Evolutionary conservation across 2,888 invertebrate species (phyloP).

Genomic region (Chymomyza fuscimana): DNA sequence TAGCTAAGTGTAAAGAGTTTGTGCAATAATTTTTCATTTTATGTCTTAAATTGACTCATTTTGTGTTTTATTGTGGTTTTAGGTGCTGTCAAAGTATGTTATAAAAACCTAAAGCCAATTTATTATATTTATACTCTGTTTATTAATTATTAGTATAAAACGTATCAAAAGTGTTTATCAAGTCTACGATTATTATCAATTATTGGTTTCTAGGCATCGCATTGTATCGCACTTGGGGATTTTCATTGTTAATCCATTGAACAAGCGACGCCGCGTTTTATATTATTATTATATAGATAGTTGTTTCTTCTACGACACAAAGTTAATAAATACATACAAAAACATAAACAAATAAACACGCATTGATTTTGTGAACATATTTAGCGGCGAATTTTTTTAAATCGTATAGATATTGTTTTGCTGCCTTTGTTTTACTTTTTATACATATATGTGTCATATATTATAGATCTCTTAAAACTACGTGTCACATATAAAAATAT

Average conservation of each 20-base stretch:
- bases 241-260: slow-evolving; percentile 43
- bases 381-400: slow-evolving; percentile 31
- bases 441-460: slow-evolving; percentile 54
- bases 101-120: slow-evolving; percentile 6
- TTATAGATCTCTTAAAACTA: slow-evolving; percentile 64
- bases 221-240: slow-evolving; percentile 2
- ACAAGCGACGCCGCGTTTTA: slow-evolving; percentile 28
- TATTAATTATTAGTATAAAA: slow-evolving; percentile 69
- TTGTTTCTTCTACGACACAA: slow-evolving; percentile 1
- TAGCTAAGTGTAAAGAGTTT: neutral
- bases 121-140: slow-evolving; percentile 43
- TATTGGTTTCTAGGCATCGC: slow-evolving; percentile 51
- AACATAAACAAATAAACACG: slow-evolving; percentile 48
- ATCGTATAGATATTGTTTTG: slow-evolving; percentile 35
- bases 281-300: slow-evolving; percentile 25
- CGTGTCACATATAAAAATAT: slow-evolving; percentile 70
- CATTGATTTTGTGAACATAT: slow-evolving; percentile 30
- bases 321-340: slow-evolving; percentile 39
- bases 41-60: neutral
- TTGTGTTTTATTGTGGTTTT: neutral
- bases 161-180: slow-evolving; percentile 71
- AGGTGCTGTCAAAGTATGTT: slow-evolving; percentile 30
- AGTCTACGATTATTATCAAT: slow-evolving; percentile 74
- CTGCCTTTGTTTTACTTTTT: slow-evolving; percentile 45
- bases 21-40: neutral